phyloP scores from a whole-genome alignment of 2,797 vertebrate genomes.

The Tiaroga cobitis region DNA sequence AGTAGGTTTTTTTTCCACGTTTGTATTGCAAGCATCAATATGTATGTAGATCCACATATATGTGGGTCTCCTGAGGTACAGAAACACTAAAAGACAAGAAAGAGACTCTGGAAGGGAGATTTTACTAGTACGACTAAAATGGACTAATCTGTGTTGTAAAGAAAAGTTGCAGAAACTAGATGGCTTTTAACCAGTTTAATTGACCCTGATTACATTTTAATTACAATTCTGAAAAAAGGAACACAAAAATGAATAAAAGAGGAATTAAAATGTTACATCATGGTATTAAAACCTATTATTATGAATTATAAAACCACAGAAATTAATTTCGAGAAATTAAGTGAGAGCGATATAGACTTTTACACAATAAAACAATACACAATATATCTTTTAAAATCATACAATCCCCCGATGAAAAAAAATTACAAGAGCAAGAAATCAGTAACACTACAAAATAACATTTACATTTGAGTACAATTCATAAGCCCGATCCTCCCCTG shows the following conservation, averaged over 20 bases:
- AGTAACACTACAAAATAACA: slow-evolving; percentile 79
- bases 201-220: slow-evolving; percentile 86
- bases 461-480: slow-evolving; percentile 72
- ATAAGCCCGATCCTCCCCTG: slow-evolving; percentile 59
- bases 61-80: background rate
- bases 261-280: slow-evolving; percentile 82
- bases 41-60: background rate
- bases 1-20: background rate
- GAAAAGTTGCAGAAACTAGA: slow-evolving; percentile 55
- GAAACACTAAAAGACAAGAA: background rate
- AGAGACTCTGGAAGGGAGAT: background rate
- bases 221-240: slow-evolving; percentile 79
- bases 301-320: slow-evolving; percentile 76
- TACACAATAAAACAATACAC: slow-evolving; percentile 78
- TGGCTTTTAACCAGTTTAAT: slow-evolving; percentile 84
- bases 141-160: background rate
- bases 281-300: slow-evolving; percentile 78
- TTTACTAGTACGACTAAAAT: background rate
- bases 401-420: slow-evolving; percentile 67
- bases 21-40: background rate
- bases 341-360: slow-evolving; percentile 69
- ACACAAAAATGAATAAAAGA: slow-evolving; percentile 72
- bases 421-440: slow-evolving; percentile 72
- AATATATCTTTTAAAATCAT: slow-evolving; percentile 73
- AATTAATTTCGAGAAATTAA: slow-evolving; percentile 64